Evolutionary conservation across 2,888 invertebrate species (phyloP).

Genomic region (Phytoseiulus persimilis): DNA sequence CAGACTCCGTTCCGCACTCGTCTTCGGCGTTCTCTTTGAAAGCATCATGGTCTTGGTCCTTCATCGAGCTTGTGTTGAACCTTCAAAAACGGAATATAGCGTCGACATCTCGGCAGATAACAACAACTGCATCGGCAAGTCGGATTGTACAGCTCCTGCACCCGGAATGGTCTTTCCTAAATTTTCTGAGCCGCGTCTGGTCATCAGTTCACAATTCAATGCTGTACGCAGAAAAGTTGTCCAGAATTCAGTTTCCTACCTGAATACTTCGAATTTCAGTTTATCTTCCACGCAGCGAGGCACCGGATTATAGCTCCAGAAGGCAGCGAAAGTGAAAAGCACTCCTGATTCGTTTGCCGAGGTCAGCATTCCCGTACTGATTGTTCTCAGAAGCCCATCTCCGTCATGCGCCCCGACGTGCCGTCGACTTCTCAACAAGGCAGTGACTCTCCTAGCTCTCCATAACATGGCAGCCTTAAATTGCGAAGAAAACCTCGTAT

Average conservation of each 20-base stretch:
- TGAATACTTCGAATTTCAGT: conserved; percentile 11
- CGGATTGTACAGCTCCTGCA: too few species aligned
- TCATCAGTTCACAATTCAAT: too few species aligned
- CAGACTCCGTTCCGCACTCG: conserved; percentile 10
- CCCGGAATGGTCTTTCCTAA: too few species aligned
- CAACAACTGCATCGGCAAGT: too few species aligned
- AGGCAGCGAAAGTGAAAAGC: background rate
- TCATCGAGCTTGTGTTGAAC: conserved; percentile 35
- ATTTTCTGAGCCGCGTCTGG: too few species aligned
- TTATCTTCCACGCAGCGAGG: conserved; percentile 12
- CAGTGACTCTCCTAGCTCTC: conserved; percentile 16
- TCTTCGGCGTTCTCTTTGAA: conserved; percentile 9
- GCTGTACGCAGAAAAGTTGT: too few species aligned
- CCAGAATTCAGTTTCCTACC: background rate
- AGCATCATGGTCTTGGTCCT: conserved; percentile 22
- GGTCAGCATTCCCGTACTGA: conserved; percentile 50
- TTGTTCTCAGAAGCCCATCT: conserved; percentile 50
- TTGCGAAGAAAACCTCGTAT: too few species aligned
- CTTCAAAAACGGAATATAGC: background rate
- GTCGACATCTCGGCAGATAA: too few species aligned
- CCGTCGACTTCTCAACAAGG: conserved; percentile 42
- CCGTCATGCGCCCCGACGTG: conserved; percentile 53
- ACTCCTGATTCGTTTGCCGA: background rate
- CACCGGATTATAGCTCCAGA: conserved; percentile 29
- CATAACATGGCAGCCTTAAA: conserved; percentile 9